These are phyloP conservation scores for Malthinus seriepunctatus DNA, from an alignment of 2,888 invertebrate genomes.

Conservation along the genomic window DNA sequence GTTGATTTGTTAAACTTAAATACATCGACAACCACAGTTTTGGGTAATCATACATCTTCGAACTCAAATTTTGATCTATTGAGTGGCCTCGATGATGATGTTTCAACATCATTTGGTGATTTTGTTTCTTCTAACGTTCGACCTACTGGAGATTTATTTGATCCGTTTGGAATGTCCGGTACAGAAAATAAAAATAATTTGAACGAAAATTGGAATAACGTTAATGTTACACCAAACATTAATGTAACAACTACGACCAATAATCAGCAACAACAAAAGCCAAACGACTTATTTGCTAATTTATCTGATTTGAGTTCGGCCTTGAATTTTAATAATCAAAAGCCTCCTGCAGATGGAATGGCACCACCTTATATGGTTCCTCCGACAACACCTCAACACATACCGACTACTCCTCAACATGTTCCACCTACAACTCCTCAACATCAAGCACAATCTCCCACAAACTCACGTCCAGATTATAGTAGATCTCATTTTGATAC, in stretches of 20 bases:
- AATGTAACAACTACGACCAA: conserved; percentile 54
- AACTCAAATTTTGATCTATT: conserved; percentile 65
- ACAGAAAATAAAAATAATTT: conserved; percentile 41
- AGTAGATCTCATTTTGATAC: conserved; percentile 75
- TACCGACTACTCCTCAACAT: conserved; percentile 42
- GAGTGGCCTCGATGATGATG: conserved; percentile 53
- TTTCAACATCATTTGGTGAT: conserved; percentile 55
- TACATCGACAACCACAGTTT: conserved; percentile 27
- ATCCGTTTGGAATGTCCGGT: conserved; percentile 62
- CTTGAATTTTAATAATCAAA: conserved; percentile 49
- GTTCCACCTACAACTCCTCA: conserved; percentile 46
- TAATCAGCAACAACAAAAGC: conserved; percentile 57
- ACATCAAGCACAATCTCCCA: conserved; percentile 54
- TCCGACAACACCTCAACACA: conserved; percentile 42
- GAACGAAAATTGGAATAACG: conserved; percentile 44
- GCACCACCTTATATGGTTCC: conserved; percentile 38
- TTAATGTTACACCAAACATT: conserved; percentile 27
- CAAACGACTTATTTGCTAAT: conserved; percentile 75
- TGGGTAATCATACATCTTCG: conserved; percentile 44
- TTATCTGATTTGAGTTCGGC: conserved; percentile 56
- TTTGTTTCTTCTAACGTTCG: conserved; percentile 45
- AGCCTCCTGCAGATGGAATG: conserved; percentile 30
- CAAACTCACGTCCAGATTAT: conserved; percentile 56
- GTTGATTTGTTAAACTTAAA: conserved; percentile 64
- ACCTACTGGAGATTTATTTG: conserved; percentile 57